Conservation (phyloP, 2,797 vertebrate genomes). For the Loriculus beryllinus region DNA sequence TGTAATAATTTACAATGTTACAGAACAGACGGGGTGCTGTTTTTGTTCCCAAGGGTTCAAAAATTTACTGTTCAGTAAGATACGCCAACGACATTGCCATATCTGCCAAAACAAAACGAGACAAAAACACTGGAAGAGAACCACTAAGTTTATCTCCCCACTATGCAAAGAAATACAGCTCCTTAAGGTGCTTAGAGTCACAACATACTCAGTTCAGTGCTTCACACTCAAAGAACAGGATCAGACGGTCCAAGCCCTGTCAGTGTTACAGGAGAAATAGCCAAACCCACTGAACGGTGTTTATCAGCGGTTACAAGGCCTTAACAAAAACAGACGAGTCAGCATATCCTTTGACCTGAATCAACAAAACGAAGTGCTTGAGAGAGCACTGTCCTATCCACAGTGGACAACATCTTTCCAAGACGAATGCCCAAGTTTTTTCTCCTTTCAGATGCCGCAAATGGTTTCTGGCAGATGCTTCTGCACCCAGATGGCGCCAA, state of each 20-base stretch:
- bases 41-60: neutral
- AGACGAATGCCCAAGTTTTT: slow-evolving; percentile 52
- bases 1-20: neutral
- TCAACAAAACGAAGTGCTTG: slow-evolving; percentile 25
- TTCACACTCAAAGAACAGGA: neutral
- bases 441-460: slow-evolving; percentile 46
- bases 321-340: neutral
- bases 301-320: neutral
- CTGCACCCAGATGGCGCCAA: slow-evolving; percentile 62
- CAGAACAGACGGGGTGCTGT: neutral
- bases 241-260: neutral
- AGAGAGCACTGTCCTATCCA: neutral
- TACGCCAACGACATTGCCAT: accelerated
- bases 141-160: neutral
- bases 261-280: neutral
- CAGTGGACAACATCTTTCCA: slow-evolving; percentile 54
- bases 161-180: neutral
- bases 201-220: neutral
- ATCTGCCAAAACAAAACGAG: neutral
- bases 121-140: neutral
- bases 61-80: neutral
- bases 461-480: slow-evolving; percentile 59
- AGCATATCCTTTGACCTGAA: slow-evolving; percentile 56
- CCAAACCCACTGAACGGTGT: neutral
- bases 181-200: neutral